phyloP scores from a whole-genome alignment of 2,797 vertebrate genomes.

The Sebastes alutus region DNA sequence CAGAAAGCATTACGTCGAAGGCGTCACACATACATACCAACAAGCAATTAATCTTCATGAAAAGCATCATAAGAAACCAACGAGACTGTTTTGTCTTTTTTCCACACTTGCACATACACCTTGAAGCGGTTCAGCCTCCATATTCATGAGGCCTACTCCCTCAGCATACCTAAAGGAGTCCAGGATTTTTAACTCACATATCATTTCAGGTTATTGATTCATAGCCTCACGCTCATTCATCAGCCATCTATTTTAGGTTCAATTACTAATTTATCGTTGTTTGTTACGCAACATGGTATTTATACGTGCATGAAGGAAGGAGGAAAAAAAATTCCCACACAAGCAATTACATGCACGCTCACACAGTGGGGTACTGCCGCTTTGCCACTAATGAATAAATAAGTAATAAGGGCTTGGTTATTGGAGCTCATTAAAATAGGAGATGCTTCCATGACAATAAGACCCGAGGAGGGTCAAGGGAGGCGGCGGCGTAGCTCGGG shows the following conservation, averaged over 20 bases:
- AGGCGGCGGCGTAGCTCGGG: constrained; percentile 41
- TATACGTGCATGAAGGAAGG: constrained; percentile 8
- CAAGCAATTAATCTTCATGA: constrained; percentile 75
- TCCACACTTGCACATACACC: constrained; percentile 69
- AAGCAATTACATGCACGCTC: constrained; percentile 62
- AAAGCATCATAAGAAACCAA: constrained; percentile 63
- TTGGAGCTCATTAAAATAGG: constrained; percentile 84
- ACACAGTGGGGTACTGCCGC: constrained; percentile 61
- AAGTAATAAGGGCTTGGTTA: constrained; percentile 80
- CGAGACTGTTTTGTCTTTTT: constrained; percentile 59
- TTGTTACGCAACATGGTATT: constrained; percentile 43
- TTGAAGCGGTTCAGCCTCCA: constrained; percentile 79
- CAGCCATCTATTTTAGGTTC: constrained; percentile 28
- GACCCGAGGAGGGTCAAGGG: constrained; percentile 74
- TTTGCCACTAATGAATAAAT: constrained; percentile 80
- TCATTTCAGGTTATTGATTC: constrained; percentile 69
- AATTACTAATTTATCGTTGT: constrained; percentile 39
- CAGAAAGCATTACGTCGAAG: constrained; percentile 60
- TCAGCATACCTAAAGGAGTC: constrained; percentile 57
- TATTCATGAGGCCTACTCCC: constrained; percentile 79
- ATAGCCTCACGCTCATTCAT: constrained; percentile 28
- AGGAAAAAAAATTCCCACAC: constrained; percentile 39
- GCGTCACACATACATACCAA: constrained; percentile 58
- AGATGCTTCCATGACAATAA: constrained; percentile 75
- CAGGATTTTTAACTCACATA: constrained; percentile 68